Base-by-base conservation (phyloP, 2,888 invertebrate genomes). In the Branchipolynoe longqiensis region DNA sequence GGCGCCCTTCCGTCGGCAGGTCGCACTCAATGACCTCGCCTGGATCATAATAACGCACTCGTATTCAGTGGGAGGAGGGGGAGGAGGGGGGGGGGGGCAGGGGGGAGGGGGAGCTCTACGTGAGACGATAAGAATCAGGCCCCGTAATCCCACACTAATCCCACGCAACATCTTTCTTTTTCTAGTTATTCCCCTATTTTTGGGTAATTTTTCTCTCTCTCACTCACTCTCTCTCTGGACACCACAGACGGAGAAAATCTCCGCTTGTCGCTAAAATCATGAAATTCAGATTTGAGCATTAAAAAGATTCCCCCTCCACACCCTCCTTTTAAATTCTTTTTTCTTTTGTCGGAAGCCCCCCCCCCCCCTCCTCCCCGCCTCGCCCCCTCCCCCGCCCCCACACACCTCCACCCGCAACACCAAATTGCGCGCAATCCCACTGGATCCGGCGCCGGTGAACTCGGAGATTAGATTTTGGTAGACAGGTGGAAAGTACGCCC, bases 81-180 rank as follows among this genome's bases (percentile, higher is more conserved):
- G 69, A n/a, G n/a, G n/a, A n/a, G n/a, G 69, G 14, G 14, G 69
- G 69, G 38, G 33, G 36, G 38, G 22, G 69, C 33, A 38, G 69
- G 14, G 69, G 69, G 38, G 33, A 33, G 38, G 22, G 69, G 38
- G n/a, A 38, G 69, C 69, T 69, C 38, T 69, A 8, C 69, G 12
- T 33, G 36, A 33, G 69, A 38, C 69, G 69, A 69, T 69, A 69
- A 69, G 38, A 69, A 69, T 69, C 69, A 69, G 69, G 22, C 69
- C n/a, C 69, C 22, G 18, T 69, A 69, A 69, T 69, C 69, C 36
- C 18, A 38, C 69, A 33, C 69, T 69, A 69, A 69, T 69, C 22
- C 69, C 69, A n/a, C 14, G 38, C 69, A 36, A 69, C 69, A 69
- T 69, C 69, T 38, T 48, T 48, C 18, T 48, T 48, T n/a, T n/a